Evolutionary conservation across 2,797 vertebrate species (phyloP).

Genomic region (Halcyon badia): DNA sequence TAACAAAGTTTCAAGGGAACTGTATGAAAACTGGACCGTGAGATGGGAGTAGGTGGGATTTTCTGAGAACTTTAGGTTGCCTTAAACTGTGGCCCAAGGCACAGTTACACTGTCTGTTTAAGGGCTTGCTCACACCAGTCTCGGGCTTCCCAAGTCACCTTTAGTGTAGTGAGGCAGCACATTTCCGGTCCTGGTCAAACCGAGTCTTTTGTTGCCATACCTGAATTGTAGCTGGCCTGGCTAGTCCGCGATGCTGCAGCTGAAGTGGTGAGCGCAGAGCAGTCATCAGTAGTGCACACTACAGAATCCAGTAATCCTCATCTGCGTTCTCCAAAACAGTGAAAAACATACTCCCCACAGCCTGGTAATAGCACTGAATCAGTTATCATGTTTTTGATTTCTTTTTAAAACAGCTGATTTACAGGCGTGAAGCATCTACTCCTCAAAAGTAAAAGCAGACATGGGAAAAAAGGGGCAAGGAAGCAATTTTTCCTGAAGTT

Average conservation of each 20-base stretch:
- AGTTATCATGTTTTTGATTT: not conserved
- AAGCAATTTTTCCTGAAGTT: constrained; percentile 7
- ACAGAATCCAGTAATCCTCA: not conserved
- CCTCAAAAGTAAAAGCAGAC: not conserved
- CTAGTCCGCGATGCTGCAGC: not conserved
- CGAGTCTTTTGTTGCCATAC: not conserved
- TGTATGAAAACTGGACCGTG: not conserved
- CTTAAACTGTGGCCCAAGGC: not conserved
- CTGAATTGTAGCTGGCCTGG: not conserved
- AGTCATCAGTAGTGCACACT: not conserved
- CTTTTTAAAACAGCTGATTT: not conserved
- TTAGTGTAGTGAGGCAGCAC: not conserved
- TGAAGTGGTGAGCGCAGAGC: not conserved
- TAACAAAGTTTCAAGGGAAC: constrained; percentile 9
- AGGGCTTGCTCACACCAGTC: not conserved
- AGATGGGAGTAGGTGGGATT: not conserved
- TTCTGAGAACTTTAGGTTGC: no score
- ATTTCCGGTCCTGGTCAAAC: not conserved
- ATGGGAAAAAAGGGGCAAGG: not conserved
- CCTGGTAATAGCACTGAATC: not conserved
- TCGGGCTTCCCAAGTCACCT: not conserved
- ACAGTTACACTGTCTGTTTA: not conserved
- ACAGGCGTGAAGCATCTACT: not conserved
- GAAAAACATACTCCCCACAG: not conserved
- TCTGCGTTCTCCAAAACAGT: not conserved